Base-by-base conservation (phyloP, 2,797 vertebrate species). In the Salmo trutta region DNA sequence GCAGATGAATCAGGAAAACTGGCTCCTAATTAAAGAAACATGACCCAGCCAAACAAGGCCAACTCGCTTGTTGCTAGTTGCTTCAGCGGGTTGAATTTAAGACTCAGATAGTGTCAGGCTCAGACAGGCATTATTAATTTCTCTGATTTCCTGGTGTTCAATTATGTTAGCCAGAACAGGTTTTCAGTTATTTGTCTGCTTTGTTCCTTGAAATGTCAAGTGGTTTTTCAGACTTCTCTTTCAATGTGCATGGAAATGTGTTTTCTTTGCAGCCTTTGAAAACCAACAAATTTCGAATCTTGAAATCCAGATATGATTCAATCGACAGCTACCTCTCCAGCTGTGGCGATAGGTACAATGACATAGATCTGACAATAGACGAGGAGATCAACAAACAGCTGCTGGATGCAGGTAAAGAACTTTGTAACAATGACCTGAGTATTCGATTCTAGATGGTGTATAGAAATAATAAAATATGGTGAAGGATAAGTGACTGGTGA, bases 301-400 rank as follows among this genome's bases (percentile, higher is more conserved):
- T 95, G 94, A 99, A 99, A 91, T 99, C 98, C 19, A 95, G 98
- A 86, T 99, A 99, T 27, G 98, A 99, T 88, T 99, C 98, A 4
- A 99, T 99, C 84, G 97, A 99, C 93, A 99, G 98, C 92, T 99
- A 99, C 91, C 93, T 99, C 68, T 99, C 98, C 69, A 91, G 94
- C 86, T 99, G 97, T 74, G 95, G 98, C 14, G 98, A 99, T 87
- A 99, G 98, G 87, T 99, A 99, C 92, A 99, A 99, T 74, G 98
- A 99, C 92, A 97, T 99, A 67, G 95, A 98, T 82, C 88, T 99
- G 91, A 98, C 95, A 4, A 97, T 96, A 89, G 97, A 99, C 79
- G 96, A 96, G 87, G 96, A 96, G 77, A 96, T 99, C 92, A 94
- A 97, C 84, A 92, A 96, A 76, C 97, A 96, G 84, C 95, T 99